phyloP scores from a whole-genome alignment of 2,888 invertebrate genomes.

The Heliothis peltigera region DNA sequence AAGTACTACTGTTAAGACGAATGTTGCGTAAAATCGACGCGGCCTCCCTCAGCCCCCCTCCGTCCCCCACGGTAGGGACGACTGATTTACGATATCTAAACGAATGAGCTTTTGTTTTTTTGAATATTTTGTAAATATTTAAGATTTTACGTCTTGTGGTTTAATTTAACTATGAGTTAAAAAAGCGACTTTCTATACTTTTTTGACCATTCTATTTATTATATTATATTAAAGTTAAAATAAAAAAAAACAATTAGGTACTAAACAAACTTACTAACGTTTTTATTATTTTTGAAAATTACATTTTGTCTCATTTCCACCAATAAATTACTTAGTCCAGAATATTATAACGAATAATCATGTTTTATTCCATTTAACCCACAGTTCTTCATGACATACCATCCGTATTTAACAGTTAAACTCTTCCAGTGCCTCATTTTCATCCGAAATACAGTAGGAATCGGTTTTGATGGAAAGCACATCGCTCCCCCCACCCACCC shows the following conservation, averaged over 20 bases:
- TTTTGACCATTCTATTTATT: too few species aligned
- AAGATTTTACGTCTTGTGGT: conserved; percentile 29
- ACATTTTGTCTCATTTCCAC: too few species aligned
- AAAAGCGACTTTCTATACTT: too few species aligned
- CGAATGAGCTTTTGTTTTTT: conserved; percentile 74
- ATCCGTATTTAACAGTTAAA: background rate
- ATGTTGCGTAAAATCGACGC: conserved; percentile 89
- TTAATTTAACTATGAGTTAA: conserved; percentile 20
- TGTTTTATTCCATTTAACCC: background rate
- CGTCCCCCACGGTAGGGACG: conserved; percentile 79
- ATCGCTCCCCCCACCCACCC: conserved; percentile 58
- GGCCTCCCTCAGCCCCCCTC: conserved; percentile 67
- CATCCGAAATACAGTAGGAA: conserved; percentile 3
- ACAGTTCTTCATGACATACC: background rate
- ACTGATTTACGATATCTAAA: conserved; percentile 84
- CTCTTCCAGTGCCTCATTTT: background rate
- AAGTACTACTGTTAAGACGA: conserved; percentile 88
- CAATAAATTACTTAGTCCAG: too few species aligned
- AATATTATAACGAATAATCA: too few species aligned
- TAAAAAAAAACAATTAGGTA: too few species aligned
- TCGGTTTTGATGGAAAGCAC: conserved; percentile 21
- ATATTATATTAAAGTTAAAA: too few species aligned
- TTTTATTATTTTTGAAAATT: too few species aligned
- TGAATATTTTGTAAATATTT: conserved; percentile 70
- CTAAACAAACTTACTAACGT: too few species aligned